Evolutionary conservation across 2,888 invertebrate species (phyloP), one percentile per base, ranked within the genome.

Genomic region (Belgica antarctica): DNA sequence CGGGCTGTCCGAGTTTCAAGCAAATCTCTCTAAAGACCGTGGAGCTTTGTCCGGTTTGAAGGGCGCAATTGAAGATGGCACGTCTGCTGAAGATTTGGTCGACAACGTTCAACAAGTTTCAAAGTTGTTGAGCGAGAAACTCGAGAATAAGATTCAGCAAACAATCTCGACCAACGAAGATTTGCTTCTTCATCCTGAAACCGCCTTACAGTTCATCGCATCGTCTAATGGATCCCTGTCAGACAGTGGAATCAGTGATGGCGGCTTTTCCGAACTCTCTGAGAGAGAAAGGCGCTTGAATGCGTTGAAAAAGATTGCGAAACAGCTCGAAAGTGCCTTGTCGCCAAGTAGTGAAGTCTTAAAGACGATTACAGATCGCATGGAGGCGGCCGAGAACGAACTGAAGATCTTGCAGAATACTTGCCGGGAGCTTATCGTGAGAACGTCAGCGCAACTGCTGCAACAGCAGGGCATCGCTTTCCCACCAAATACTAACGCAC

Each of bases 1-100:
- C 71, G 88, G 91, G 8, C 81, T 92, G 70, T 85, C 87, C 15
- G 90, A 91, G 77, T 84, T 92, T 72, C 89, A 90, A 75, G 85
- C 86, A 65, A 90, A 89, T 27, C 79, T 92, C 65, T 84, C 87
- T 28, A 87, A 89, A 73, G 92, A 92, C 78, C 77, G 79, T 59
- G 80, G 80, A 71, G 79, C 80, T 7, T 73, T 80, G 0, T 77
- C 77, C 71, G 80, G 80, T 1, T 72, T 80, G 5, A 80, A 79
- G 71, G 80, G 80, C 28, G 80, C 79, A 0, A 71, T 80, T 28
- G 77, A 78, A 69, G 77, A 78, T 52, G 80, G 80, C 1, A 78
- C 78, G 57, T 77, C 77, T 27, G 76, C 79, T 0, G 76, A 77
- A 2, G 80, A 80, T 72, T 73, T 80, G 71, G 80, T 79, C 8